Conservation (phyloP, 2,797 vertebrate species). For the Avahi laniger region DNA sequence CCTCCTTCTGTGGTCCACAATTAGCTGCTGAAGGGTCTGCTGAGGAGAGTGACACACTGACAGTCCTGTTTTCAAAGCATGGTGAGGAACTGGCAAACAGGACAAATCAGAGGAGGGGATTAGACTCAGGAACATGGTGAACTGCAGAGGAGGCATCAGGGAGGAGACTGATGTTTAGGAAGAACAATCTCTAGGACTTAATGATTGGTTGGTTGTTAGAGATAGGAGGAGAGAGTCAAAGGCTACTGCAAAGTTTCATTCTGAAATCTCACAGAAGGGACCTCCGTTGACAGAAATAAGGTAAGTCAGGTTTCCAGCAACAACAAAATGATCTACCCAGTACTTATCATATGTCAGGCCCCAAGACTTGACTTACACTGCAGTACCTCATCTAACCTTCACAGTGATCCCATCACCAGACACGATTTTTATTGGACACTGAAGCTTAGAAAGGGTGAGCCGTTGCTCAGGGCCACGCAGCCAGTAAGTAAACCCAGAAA, state of each 20-base stretch:
- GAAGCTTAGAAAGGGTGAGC: background rate
- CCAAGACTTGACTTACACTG: background rate
- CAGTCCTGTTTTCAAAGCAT: background rate
- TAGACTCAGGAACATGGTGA: background rate
- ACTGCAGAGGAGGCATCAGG: background rate
- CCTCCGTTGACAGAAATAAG: background rate
- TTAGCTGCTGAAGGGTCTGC: background rate
- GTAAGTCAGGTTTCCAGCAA: background rate
- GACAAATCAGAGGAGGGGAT: background rate
- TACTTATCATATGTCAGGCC: background rate
- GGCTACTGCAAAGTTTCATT: background rate
- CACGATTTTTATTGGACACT: background rate
- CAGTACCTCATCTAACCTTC: background rate
- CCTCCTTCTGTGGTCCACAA: background rate
- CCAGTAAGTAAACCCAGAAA: background rate
- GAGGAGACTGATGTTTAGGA: background rate
- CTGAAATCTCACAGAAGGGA: background rate
- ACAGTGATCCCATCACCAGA: background rate
- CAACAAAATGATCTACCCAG: background rate
- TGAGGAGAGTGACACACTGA: background rate
- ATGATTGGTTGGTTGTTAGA: background rate
- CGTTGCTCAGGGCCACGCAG: background rate
- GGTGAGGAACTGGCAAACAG: background rate
- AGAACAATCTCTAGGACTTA: background rate
- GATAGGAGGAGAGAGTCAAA: background rate